A percentile compares a stretch with the other conserved stretches of the same genome.
phyloP scores from a whole-genome alignment of 2,888 invertebrate genomes.

The Ectemnius continuus region DNA sequence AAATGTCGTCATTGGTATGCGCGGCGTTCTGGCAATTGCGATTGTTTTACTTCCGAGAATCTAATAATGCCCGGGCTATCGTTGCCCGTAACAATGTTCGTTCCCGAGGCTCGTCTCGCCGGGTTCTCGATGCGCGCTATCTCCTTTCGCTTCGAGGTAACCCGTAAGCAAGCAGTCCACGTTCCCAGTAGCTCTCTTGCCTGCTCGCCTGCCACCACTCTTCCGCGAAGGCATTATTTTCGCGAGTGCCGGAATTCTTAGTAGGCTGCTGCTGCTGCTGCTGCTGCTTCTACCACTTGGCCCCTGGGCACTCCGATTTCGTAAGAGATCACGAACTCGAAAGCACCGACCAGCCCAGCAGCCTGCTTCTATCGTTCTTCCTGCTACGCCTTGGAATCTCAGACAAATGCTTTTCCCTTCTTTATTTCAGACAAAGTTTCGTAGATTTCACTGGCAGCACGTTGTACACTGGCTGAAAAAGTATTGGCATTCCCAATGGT shows the following conservation, averaged over 20 bases:
- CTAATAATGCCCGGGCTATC: constrained; percentile 40
- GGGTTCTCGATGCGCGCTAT: constrained; percentile 37
- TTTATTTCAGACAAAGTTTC: too few species aligned
- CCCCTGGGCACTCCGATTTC: background rate
- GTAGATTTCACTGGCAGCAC: too few species aligned
- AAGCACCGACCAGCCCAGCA: background rate
- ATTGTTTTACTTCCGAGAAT: constrained; percentile 59
- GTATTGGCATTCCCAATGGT: too few species aligned
- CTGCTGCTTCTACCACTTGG: constrained; percentile 31
- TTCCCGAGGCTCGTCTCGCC: constrained; percentile 37
- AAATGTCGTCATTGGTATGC: constrained; percentile 18
- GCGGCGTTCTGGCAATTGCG: constrained; percentile 36
- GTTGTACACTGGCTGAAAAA: too few species aligned
- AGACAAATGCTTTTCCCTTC: too few species aligned
- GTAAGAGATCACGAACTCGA: background rate
- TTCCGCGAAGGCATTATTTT: constrained; percentile 58
- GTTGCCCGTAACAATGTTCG: constrained; percentile 36
- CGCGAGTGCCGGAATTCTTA: constrained; percentile 51
- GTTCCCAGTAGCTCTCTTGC: constrained; percentile 49
- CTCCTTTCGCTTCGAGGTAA: constrained; percentile 56
- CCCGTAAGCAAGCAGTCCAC: constrained; percentile 36
- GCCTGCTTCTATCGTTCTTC: background rate
- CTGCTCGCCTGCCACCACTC: constrained; percentile 31
- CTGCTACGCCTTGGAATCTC: too few species aligned
- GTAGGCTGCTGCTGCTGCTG: constrained; percentile 30